Evolutionary conservation across 1,140 invertebrate species (phyloP).

Genomic region (Diabrotica undecimpunctata): DNA sequence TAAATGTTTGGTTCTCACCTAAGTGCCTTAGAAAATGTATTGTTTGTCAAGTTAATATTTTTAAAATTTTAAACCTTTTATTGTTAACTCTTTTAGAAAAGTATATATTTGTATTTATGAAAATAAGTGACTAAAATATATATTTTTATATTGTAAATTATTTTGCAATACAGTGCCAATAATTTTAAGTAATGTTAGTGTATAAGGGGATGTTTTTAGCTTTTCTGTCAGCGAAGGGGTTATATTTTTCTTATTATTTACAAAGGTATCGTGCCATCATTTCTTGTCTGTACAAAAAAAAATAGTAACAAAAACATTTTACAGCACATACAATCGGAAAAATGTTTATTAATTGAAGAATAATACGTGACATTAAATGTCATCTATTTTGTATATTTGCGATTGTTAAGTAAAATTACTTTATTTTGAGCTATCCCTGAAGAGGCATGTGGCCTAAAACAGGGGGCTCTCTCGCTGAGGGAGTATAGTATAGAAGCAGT

Average conservation of each 20-base stretch:
- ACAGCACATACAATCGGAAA: not conserved
- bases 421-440: too few relatives aligned
- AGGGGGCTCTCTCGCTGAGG: too few relatives aligned
- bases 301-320: not conserved
- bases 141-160: slow-evolving; percentile 20
- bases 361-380: not conserved
- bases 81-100: slow-evolving; percentile 5
- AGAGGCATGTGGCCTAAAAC: too few relatives aligned
- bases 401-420: too few relatives aligned
- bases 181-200: slow-evolving; percentile 8
- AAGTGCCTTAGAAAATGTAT: slow-evolving; percentile 5
- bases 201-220: slow-evolving; percentile 5
- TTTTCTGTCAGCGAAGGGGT: not conserved
- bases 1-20: too few relatives aligned
- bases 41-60: not conserved
- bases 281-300: not conserved
- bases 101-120: slow-evolving; percentile 11
- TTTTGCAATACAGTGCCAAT: slow-evolving; percentile 19
- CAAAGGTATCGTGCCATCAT: not conserved
- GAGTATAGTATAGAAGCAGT: too few relatives aligned
- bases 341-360: not conserved
- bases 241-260: not conserved
- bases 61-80: slow-evolving; percentile 4
- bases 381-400: not conserved
- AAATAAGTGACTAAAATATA: slow-evolving; percentile 14